phyloP scores from a whole-genome alignment of 1,140 invertebrate genomes.

The Heterodera carotae region DNA sequence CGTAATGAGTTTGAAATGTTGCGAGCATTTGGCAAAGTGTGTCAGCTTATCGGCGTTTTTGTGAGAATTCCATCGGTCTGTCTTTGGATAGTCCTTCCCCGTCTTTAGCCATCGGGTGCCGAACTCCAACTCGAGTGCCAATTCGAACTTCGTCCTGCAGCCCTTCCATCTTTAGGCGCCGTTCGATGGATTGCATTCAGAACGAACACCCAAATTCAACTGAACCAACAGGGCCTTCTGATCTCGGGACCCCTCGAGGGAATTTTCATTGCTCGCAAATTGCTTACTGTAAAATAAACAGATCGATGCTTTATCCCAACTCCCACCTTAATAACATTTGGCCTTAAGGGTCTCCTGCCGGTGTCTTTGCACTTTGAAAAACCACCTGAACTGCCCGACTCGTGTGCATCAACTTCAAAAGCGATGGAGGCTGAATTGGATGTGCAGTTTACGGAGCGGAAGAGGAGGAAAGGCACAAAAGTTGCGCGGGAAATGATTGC shows the following conservation, averaged over 20 bases:
- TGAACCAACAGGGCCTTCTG: conserved; percentile 38
- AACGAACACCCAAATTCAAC: conserved; percentile 55
- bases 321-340: not conserved
- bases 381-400: conserved; percentile 6
- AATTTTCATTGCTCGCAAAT: conserved; percentile 43
- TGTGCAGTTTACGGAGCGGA: conserved; percentile 43
- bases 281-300: conserved; percentile 36
- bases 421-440: conserved; percentile 40
- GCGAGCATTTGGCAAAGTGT: conserved; percentile 23
- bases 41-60: conserved; percentile 31
- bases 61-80: not conserved
- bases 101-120: conserved; percentile 36
- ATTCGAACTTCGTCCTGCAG: conserved; percentile 47
- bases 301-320: not conserved
- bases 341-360: conserved; percentile 45
- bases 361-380: conserved; percentile 49
- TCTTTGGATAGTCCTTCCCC: not conserved
- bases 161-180: conserved; percentile 41
- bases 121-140: conserved; percentile 35
- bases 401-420: not conserved
- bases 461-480: conserved; percentile 17
- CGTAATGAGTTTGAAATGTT: conserved; percentile 30
- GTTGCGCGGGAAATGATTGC: not conserved
- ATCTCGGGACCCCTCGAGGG: conserved; percentile 34
- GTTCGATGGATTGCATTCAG: conserved; percentile 50